phyloP scores from a whole-genome alignment of 2,888 invertebrate genomes.

The Acronicta leporina region DNA sequence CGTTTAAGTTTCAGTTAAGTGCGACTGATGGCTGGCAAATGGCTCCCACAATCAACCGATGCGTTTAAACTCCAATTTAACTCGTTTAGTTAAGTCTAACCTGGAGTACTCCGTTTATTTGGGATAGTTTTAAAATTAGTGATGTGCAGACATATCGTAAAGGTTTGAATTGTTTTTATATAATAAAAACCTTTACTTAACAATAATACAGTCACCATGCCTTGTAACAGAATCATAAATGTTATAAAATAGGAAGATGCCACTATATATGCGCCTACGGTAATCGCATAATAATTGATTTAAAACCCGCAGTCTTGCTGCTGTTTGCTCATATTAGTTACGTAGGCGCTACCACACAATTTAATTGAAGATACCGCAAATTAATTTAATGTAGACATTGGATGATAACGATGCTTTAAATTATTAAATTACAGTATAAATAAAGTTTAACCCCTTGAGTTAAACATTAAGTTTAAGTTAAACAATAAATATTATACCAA shows the following conservation, averaged over 20 bases:
- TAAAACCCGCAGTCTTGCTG: neutral
- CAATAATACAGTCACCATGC: too few species aligned
- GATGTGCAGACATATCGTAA: neutral
- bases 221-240: too few species aligned
- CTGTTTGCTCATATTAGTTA: conserved; percentile 1
- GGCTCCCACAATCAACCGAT: conserved; percentile 64
- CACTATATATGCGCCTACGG: neutral
- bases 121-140: neutral
- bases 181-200: too few species aligned
- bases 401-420: too few species aligned
- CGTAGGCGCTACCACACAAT: neutral
- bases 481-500: too few species aligned
- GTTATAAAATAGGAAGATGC: neutral
- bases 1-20: conserved; percentile 61
- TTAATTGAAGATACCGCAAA: neutral
- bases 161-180: neutral
- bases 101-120: conserved; percentile 11
- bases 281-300: neutral
- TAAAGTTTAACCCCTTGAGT: too few species aligned
- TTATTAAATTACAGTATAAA: too few species aligned
- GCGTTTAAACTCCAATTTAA: conserved; percentile 61
- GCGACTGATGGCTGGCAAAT: conserved; percentile 65
- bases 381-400: too few species aligned
- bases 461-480: too few species aligned
- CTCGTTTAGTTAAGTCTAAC: conserved; percentile 50